phyloP scores from a whole-genome alignment of 53 echinoderm and acorn worm species.

The Echinarachnius parma region DNA sequence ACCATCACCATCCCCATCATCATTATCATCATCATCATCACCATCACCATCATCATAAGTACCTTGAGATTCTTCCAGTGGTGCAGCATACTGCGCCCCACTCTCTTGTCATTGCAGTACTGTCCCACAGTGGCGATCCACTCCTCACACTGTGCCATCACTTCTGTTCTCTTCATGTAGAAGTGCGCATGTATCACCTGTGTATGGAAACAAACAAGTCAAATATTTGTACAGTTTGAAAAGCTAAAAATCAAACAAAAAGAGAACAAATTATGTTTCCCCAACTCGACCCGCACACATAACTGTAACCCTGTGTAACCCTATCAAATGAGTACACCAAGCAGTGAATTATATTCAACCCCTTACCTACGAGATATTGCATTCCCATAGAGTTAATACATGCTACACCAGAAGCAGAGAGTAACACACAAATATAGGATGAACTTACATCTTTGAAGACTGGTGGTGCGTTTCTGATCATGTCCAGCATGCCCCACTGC shows the following conservation, averaged over 20 bases:
- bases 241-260: too few species aligned
- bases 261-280: too few species aligned
- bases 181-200: constrained; percentile 96
- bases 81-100: constrained; percentile 90
- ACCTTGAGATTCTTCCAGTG: constrained; percentile 98
- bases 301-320: too few species aligned
- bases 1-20: neutral
- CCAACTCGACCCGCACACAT: too few species aligned
- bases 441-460: constrained; percentile 96
- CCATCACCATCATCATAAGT: constrained; percentile 1
- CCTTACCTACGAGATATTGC: too few species aligned
- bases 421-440: too few species aligned
- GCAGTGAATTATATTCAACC: too few species aligned
- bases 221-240: too few species aligned
- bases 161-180: constrained; percentile 91
- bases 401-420: too few species aligned
- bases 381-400: too few species aligned
- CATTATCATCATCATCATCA: neutral
- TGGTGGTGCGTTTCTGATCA: constrained; percentile 88
- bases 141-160: constrained; percentile 89
- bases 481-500: constrained; percentile 98
- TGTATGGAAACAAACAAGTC: neutral
- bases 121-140: constrained; percentile 81
- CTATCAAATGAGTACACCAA: too few species aligned
- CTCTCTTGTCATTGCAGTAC: constrained; percentile 91